These are phyloP conservation scores for Littorina saxatilis DNA, from an alignment of 1,140 invertebrate species.

Conservation along the genomic window DNA sequence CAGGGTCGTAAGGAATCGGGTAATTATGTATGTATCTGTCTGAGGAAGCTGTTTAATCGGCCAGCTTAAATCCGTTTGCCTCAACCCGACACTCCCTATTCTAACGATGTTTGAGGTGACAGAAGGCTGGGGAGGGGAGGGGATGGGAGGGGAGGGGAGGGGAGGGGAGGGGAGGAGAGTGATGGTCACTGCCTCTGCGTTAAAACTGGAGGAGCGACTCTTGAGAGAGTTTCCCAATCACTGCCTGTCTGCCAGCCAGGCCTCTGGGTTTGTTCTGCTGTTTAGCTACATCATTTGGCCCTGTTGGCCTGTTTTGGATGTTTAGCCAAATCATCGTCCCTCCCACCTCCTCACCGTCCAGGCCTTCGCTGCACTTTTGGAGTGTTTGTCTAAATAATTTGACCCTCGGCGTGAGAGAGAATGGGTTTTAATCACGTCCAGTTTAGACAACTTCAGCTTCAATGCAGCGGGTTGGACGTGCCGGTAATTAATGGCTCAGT, in stretches of 20 bases:
- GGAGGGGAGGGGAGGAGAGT: too few relatives aligned
- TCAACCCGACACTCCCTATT: slow-evolving; percentile 3
- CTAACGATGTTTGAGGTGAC: slow-evolving; percentile 30
- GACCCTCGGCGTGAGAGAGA: background rate
- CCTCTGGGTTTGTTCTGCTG: background rate
- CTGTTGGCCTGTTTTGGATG: too few relatives aligned
- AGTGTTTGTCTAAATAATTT: background rate
- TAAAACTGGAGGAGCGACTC: background rate
- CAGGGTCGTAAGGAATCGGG: slow-evolving; percentile 29
- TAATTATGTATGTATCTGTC: slow-evolving; percentile 34
- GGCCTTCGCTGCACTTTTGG: too few relatives aligned
- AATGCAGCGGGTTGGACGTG: too few relatives aligned
- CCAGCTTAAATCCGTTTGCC: slow-evolving; percentile 32
- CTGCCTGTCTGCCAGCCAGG: background rate
- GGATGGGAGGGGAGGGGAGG: too few relatives aligned
- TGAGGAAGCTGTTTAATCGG: slow-evolving; percentile 29
- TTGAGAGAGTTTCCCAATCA: background rate
- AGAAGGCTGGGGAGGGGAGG: background rate
- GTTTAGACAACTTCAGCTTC: too few relatives aligned
- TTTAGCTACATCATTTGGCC: background rate
- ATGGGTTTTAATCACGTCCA: too few relatives aligned
- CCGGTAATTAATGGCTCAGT: too few relatives aligned
- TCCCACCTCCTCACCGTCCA: too few relatives aligned
- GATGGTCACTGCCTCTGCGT: too few relatives aligned
- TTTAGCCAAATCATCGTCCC: too few relatives aligned